Evolutionary conservation across 2,113 vertebrate genomes (phyloP), one percentile per base, ranked within the genome.

Genomic region (Eulemur macaco): DNA sequence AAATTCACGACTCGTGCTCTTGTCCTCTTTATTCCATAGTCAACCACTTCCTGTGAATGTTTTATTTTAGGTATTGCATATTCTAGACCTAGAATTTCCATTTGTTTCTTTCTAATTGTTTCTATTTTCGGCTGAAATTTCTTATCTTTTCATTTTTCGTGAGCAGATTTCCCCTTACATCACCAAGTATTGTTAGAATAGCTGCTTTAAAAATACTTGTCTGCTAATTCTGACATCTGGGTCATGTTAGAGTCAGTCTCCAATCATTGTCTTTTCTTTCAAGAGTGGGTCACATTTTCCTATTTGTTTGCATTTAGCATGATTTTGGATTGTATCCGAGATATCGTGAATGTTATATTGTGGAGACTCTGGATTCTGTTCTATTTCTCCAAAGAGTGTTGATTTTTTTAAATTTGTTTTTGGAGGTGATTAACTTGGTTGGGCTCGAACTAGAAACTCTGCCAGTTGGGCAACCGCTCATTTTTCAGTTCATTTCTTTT

Each of bases 121-220:
- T 71, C 54, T 76, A 29, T 76, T 90, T 87, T 3, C 1, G 31
- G 39, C 71, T 84, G 71, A 77, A 20, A 68, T 74, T 84, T 94
- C 63, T 87, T 87, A 80, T 82, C 56, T 50, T 92, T 92, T 92
- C 54, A 60, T 83, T 97, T 82, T 68, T 63, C 45, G 50, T 69
- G 76, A 97, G 64, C 42, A 84, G 60, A 58, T 66, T 74, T 84
- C 45, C 50, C 50, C 74, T 89, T 80, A 74, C 3, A 56, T 84
- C 69, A 64, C 31, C 18, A 29, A 89, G 27, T n/a, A 86, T 42
- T 21, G 45, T 54, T 80, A 45, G 52, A 84, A 87, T 8, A 68
- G 39, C 31, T 87, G 56, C 77, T 80, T 54, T 68, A 47, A 78
- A 77, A 78, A 78, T 23, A 10, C 58, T 58, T 52, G 23, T 60